Percentiles rank a stretch among this genome's conserved stretches.
These are phyloP conservation scores for Meghimatium bilineatum DNA, from an alignment of 2,888 invertebrate species.

Conservation along the genomic window DNA sequence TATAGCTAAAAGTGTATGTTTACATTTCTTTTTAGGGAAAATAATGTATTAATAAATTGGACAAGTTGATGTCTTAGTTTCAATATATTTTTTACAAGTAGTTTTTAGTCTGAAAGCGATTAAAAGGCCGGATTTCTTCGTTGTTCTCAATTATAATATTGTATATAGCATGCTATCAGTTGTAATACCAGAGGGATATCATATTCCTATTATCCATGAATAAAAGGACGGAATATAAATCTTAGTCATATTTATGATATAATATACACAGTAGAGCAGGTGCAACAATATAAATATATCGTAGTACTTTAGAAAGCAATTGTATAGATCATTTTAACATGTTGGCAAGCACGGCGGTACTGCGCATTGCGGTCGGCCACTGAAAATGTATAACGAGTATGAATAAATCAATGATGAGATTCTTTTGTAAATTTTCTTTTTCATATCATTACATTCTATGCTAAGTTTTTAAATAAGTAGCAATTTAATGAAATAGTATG, in stretches of 20 bases:
- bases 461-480: not conserved
- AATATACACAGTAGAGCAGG: not conserved
- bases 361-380: constrained; percentile 39
- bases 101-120: not conserved
- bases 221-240: not conserved
- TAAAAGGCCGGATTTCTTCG: not conserved
- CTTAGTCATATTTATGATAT: not conserved
- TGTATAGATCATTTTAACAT: not conserved
- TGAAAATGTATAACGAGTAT: constrained; percentile 30
- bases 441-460: not conserved
- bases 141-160: not conserved
- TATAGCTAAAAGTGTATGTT: no score
- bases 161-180: no score
- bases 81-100: not conserved
- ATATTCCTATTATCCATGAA: no score
- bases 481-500: not conserved
- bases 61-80: not conserved
- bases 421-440: not conserved
- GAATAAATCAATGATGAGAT: constrained; percentile 1
- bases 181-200: not conserved
- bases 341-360: not conserved
- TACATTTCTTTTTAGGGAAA: no score
- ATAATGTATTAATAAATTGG: not conserved
- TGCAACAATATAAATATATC: not conserved
- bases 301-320: not conserved